These are phyloP conservation scores for Heteromormyrus szaboi DNA, from an alignment of 2,797 vertebrate genomes.

Conservation along the genomic window DNA sequence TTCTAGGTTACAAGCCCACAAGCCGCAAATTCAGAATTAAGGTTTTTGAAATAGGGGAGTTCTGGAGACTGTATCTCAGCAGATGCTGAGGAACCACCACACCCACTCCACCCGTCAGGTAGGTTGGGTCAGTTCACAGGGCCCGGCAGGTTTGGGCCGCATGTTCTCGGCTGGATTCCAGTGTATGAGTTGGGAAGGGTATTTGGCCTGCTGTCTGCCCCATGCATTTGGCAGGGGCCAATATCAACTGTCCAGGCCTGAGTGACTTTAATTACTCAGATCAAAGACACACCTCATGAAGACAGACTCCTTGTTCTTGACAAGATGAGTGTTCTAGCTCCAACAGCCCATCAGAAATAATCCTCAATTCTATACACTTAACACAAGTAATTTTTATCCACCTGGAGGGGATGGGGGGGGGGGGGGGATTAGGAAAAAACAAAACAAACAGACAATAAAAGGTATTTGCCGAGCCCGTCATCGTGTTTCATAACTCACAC, in stretches of 20 bases:
- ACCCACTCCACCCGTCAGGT: background rate
- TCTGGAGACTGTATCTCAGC: background rate
- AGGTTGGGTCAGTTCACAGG: background rate
- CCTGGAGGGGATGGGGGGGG: slow-evolving; percentile 38
- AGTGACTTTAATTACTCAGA: background rate
- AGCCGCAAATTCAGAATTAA: background rate
- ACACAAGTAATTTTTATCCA: slow-evolving; percentile 30
- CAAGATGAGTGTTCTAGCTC: background rate
- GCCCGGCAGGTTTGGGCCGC: background rate
- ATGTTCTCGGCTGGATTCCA: background rate
- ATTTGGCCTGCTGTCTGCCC: background rate
- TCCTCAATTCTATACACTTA: slow-evolving; percentile 47
- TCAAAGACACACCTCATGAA: slow-evolving; percentile 6
- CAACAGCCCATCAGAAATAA: background rate
- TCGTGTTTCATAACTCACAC: slow-evolving; percentile 19
- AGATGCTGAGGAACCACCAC: background rate
- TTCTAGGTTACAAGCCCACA: background rate
- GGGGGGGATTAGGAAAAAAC: slow-evolving; percentile 45
- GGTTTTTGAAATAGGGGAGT: background rate
- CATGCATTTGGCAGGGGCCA: background rate
- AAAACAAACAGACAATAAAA: slow-evolving; percentile 38
- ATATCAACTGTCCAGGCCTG: background rate
- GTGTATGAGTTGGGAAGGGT: background rate
- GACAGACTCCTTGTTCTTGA: background rate
- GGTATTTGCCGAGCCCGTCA: slow-evolving; percentile 43